Evolutionary conservation across 1,140 invertebrate genomes (phyloP), one percentile per base, ranked within the genome.

Genomic region (Parapsyche elsis): DNA sequence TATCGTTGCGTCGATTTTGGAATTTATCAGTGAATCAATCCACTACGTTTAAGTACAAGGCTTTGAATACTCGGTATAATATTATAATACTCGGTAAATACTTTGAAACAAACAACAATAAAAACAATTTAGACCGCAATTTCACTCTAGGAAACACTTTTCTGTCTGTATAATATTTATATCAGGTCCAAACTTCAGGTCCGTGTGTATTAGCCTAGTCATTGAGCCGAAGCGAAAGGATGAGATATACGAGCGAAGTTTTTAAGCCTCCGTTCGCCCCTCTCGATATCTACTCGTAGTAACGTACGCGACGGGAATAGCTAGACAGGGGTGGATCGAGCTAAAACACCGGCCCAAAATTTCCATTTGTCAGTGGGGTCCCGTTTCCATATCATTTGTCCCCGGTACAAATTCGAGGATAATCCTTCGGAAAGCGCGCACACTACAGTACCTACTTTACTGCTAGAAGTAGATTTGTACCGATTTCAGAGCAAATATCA

Each of bases 291-390:
- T 16, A 16, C 10, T 12, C 4, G 49, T 53, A 4, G 16, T 1
- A 53, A 12, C 16, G 12, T 53, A 16, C 49, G 49, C 10, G 49
- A 53, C 16, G 49, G 10, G 49, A 53, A 12, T 12, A 1, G 49
- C 49, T 38, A 38, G 30, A 38, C 30, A 38, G 30, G 7, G 30
- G 30, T 7, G 53, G 21, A 67, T 67, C 14, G 61, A 67, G 24
- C 49, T 1, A 73, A 73, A 46, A 45, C 44, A 73, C 71, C 64
- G 71, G 71, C 9, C 38, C 10, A 5, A 46, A 73, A 46, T 73
- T 73, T 73, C 71, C 38, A 73, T 73, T 73, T 73, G 71, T 73
- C 71, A 73, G 71, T n/a, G 49, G 49, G 49, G 49, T 53, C 16
- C 30, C 16, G 71, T 73, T 73, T 73, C 71, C 71, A 73, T 73